Evolutionary conservation across 2,113 vertebrate genomes (phyloP).

Genomic region (Columba janthina): DNA sequence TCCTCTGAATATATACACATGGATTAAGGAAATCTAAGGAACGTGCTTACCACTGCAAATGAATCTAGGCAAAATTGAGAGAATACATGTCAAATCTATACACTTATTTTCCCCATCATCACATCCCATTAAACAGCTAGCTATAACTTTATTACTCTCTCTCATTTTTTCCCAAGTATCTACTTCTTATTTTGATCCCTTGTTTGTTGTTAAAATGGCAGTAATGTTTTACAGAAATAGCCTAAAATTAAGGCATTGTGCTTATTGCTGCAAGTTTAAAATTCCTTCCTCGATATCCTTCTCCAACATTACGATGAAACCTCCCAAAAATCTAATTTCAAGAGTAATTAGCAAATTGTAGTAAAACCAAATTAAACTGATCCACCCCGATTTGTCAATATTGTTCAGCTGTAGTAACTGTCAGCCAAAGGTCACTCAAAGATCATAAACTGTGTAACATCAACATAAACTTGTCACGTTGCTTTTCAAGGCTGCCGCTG

Average conservation of each 20-base stretch:
- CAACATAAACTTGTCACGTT: background rate
- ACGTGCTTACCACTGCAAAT: background rate
- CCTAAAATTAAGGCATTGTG: constrained; percentile 19
- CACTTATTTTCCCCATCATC: background rate
- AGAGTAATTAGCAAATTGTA: constrained; percentile 58
- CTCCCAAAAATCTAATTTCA: constrained; percentile 40
- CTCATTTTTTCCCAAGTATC: background rate
- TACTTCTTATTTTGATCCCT: background rate
- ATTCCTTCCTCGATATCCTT: background rate
- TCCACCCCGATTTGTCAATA: constrained; percentile 26
- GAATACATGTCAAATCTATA: background rate
- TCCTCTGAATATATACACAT: background rate
- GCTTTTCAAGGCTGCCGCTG: background rate
- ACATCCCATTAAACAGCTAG: constrained; percentile 19
- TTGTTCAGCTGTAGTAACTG: constrained; percentile 23
- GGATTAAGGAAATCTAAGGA: background rate
- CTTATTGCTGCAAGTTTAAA: constrained; percentile 7
- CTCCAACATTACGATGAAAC: background rate
- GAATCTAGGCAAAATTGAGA: background rate
- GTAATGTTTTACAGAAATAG: constrained; percentile 24
- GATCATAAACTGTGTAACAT: background rate
- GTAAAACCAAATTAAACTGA: constrained; percentile 49
- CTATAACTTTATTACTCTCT: background rate
- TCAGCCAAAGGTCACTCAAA: constrained; percentile 34
- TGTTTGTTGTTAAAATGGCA: constrained; percentile 12